Evolutionary conservation across 1,140 invertebrate genomes (phyloP).

Genomic region (Pseudomyrmex cubaensis): DNA sequence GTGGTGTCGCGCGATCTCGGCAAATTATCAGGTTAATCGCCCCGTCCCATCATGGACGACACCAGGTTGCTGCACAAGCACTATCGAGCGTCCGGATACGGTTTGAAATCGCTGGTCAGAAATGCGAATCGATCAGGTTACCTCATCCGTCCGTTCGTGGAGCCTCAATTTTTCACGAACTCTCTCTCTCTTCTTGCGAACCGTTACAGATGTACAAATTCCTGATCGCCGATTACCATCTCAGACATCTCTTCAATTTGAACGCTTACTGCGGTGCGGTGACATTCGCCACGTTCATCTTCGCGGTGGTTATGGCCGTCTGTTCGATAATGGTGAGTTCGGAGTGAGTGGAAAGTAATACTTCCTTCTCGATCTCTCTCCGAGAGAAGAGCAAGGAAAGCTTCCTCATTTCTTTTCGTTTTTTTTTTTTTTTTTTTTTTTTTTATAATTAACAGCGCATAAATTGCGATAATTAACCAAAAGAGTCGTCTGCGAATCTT

Average conservation of each 20-base stretch:
- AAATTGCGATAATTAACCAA: neutral
- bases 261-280: conserved; percentile 72
- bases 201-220: conserved; percentile 75
- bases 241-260: conserved; percentile 71
- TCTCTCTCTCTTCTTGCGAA: neutral
- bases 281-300: conserved; percentile 71
- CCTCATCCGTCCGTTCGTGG: too few relatives aligned
- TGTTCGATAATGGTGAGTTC: conserved; percentile 75
- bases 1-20: conserved; percentile 50
- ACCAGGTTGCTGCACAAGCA: conserved; percentile 65
- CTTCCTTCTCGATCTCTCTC: too few relatives aligned
- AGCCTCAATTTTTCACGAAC: conserved; percentile 8
- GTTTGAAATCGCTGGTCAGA: conserved; percentile 69
- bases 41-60: conserved; percentile 68
- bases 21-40: conserved; percentile 63
- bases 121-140: conserved; percentile 27
- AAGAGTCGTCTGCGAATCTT: neutral
- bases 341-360: too few relatives aligned
- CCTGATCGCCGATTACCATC: conserved; percentile 72
- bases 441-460: too few relatives aligned
- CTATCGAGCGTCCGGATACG: conserved; percentile 63
- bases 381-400: neutral
- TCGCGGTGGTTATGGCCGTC: conserved; percentile 64
- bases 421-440: neutral
- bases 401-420: neutral